Evolutionary conservation across 2,888 invertebrate genomes (phyloP).

Genomic region (Andrena praecox): DNA sequence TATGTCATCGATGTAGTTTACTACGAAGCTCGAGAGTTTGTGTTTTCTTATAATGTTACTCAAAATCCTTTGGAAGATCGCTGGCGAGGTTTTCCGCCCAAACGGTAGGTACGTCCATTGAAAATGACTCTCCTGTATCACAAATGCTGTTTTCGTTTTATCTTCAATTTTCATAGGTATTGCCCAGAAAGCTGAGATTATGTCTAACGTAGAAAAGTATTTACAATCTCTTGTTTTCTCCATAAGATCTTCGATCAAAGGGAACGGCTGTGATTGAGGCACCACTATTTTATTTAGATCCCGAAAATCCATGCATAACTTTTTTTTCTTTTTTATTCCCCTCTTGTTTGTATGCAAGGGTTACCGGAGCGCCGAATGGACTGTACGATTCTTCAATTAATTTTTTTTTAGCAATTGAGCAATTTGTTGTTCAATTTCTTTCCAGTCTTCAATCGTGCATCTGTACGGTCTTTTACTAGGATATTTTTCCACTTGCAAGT

Average conservation of each 20-base stretch:
- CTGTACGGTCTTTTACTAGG: slow-evolving; percentile 36
- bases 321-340: slow-evolving; percentile 60
- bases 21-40: slow-evolving; percentile 25
- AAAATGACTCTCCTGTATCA: too few relatives aligned
- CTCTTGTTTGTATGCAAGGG: slow-evolving; percentile 64
- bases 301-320: slow-evolving; percentile 63
- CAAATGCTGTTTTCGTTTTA: slow-evolving; percentile 61
- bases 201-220: slow-evolving; percentile 21
- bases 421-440: slow-evolving; percentile 51
- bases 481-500: slow-evolving; percentile 46
- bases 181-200: slow-evolving; percentile 22
- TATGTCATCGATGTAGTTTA: slow-evolving; percentile 37
- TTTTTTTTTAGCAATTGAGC: slow-evolving; percentile 34
- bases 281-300: slow-evolving; percentile 66
- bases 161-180: slow-evolving; percentile 57
- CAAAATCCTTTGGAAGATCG: slow-evolving; percentile 40
- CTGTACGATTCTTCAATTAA: slow-evolving; percentile 50
- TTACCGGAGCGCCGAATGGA: slow-evolving; percentile 62
- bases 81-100: slow-evolving; percentile 18
- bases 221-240: slow-evolving; percentile 23
- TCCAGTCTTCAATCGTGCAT: slow-evolving; percentile 33
- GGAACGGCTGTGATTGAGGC: slow-evolving; percentile 52
- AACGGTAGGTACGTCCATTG: too few relatives aligned
- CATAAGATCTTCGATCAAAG: slow-evolving; percentile 32
- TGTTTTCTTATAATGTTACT: slow-evolving; percentile 43